These are phyloP conservation scores for Drosophila neutralis DNA, from an alignment of 2,888 invertebrate genomes.

Conservation along the genomic window DNA sequence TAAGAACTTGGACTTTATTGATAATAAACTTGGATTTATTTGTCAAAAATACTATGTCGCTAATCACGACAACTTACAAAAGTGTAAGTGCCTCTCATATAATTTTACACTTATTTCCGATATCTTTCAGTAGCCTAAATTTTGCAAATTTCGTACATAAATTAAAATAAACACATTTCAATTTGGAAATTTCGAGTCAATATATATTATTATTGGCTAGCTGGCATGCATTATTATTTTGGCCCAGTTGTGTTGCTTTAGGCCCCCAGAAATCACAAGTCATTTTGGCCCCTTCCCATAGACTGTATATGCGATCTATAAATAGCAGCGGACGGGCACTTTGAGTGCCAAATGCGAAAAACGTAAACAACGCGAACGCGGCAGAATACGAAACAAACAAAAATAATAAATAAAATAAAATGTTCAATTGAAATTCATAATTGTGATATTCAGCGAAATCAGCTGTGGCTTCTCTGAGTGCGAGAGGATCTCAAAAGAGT, in stretches of 20 bases:
- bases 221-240: slow-evolving; percentile 5
- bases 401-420: not conserved
- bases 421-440: slow-evolving; percentile 39
- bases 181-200: slow-evolving; percentile 13
- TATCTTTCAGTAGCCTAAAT: not conserved
- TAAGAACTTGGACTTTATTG: not conserved
- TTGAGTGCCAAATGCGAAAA: slow-evolving; percentile 51
- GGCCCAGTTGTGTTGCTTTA: not conserved
- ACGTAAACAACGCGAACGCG: slow-evolving; percentile 38
- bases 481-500: slow-evolving; percentile 4
- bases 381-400: slow-evolving; percentile 5
- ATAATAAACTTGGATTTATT: not conserved
- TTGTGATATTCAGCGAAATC: slow-evolving; percentile 44
- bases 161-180: not conserved
- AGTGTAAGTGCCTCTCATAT: not conserved
- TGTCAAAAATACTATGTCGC: too few relatives aligned
- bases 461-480: slow-evolving; percentile 45
- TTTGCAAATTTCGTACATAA: not conserved
- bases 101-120: not conserved
- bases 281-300: slow-evolving; percentile 28
- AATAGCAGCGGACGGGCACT: slow-evolving; percentile 37
- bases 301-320: slow-evolving; percentile 31
- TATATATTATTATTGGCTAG: slow-evolving; percentile 10
- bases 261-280: slow-evolving; percentile 28
- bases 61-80: too few relatives aligned